These are phyloP conservation scores for Oenanthe melanoleuca DNA, from an alignment of 2,113 vertebrate genomes.

Conservation along the genomic window DNA sequence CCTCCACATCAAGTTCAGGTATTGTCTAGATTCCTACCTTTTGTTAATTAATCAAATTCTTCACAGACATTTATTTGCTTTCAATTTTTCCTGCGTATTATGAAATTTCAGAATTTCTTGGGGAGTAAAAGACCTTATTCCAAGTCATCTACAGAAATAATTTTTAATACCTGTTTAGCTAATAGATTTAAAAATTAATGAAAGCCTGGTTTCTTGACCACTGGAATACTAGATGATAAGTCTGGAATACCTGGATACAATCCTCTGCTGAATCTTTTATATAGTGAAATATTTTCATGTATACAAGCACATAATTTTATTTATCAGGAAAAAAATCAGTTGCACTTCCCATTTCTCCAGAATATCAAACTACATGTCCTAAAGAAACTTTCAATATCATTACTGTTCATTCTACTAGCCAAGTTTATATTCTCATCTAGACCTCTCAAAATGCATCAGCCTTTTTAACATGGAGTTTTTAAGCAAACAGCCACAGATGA, in stretches of 20 bases:
- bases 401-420: not conserved
- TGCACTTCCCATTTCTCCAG: not conserved
- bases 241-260: not conserved
- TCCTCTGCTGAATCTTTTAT: not conserved
- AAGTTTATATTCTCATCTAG: not conserved
- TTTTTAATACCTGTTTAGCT: not conserved
- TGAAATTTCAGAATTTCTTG: not conserved
- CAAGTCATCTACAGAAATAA: not conserved
- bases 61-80: not conserved
- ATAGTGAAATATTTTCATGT: not conserved
- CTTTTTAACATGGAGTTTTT: not conserved
- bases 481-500: not conserved
- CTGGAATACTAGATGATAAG: not conserved
- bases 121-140: not conserved
- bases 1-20: not conserved
- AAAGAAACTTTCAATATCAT: not conserved
- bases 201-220: not conserved
- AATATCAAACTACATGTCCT: not conserved
- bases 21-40: not conserved
- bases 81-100: rapidly evolving
- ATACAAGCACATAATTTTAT: not conserved
- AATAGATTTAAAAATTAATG: not conserved
- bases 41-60: not conserved
- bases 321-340: not conserved
- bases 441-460: not conserved